A percentile compares a stretch with the other conserved stretches of the same genome.
phyloP scores from a whole-genome alignment of 2,888 invertebrate species.

The Pedicia rivosa region DNA sequence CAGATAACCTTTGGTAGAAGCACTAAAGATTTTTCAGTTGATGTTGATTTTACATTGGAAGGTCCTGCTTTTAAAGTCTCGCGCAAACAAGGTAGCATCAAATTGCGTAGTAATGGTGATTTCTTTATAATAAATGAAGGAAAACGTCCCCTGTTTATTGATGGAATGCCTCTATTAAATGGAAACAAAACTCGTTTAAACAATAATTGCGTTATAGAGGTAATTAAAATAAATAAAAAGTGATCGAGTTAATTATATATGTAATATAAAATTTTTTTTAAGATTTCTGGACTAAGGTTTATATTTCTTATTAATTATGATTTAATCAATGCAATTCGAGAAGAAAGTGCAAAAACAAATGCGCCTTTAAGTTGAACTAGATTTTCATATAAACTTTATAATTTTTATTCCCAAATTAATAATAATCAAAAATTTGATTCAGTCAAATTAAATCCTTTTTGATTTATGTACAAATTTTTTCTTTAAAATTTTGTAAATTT shows the following conservation, averaged over 20 bases:
- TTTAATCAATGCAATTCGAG: constrained; percentile 72
- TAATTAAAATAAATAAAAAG: constrained; percentile 22
- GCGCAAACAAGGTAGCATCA: constrained; percentile 80
- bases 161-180: constrained; percentile 74
- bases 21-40: constrained; percentile 75
- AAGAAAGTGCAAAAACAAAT: constrained; percentile 72
- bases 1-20: constrained; percentile 84
- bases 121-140: constrained; percentile 93
- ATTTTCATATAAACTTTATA: no score
- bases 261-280: constrained; percentile 5
- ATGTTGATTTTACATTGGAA: constrained; percentile 85
- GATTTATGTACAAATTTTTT: no score
- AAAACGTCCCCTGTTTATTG: constrained; percentile 84
- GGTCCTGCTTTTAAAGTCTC: constrained; percentile 92
- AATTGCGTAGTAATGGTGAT: constrained; percentile 80
- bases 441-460: no score
- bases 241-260: constrained; percentile 6
- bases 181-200: constrained; percentile 81
- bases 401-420: no score
- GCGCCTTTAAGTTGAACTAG: constrained; percentile 30
- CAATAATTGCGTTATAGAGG: constrained; percentile 91
- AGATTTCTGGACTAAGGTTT: constrained; percentile 81
- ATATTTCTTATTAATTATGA: constrained; percentile 89
- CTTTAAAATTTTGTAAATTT: no score
- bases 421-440: no score